These are phyloP conservation scores for Ligdia adustata DNA, from an alignment of 2,888 invertebrate genomes.

Conservation along the genomic window DNA sequence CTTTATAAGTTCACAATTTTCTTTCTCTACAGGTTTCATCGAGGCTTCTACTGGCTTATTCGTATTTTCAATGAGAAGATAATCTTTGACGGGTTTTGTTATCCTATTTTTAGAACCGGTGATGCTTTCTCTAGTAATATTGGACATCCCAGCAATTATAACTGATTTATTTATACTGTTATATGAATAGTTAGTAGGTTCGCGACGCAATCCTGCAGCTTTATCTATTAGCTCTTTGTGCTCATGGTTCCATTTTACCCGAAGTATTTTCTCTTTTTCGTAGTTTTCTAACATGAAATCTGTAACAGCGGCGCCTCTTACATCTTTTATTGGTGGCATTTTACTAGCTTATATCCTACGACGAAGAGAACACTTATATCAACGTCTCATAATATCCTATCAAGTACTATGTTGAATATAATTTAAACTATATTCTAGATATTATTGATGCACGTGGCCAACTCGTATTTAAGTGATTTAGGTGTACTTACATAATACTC, in stretches of 20 bases:
- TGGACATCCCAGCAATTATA: neutral
- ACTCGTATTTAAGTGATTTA: no score
- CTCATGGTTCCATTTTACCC: neutral
- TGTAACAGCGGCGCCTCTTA: neutral
- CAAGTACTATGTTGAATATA: no score
- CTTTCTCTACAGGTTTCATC: neutral
- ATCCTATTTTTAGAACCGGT: slow-evolving; percentile 16
- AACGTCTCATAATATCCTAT: no score
- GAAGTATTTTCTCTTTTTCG: neutral
- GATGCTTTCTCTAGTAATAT: neutral
- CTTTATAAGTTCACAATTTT: slow-evolving; percentile 17
- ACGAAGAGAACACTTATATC: no score
- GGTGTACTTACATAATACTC: no score
- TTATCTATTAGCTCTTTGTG: neutral
- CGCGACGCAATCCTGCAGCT: neutral
- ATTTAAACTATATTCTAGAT: no score
- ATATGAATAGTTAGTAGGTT: neutral
- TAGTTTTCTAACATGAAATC: neutral
- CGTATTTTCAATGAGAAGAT: slow-evolving; percentile 1
- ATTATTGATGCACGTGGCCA: no score
- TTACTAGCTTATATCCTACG: no score
- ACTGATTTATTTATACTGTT: neutral
- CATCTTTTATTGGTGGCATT: neutral
- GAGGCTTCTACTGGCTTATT: neutral
- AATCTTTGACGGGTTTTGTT: slow-evolving; percentile 15